Percentiles rank a stretch among this genome's conserved stretches.
phyloP scores from a whole-genome alignment of 2,113 vertebrate genomes.

The Ophiodon elongatus region DNA sequence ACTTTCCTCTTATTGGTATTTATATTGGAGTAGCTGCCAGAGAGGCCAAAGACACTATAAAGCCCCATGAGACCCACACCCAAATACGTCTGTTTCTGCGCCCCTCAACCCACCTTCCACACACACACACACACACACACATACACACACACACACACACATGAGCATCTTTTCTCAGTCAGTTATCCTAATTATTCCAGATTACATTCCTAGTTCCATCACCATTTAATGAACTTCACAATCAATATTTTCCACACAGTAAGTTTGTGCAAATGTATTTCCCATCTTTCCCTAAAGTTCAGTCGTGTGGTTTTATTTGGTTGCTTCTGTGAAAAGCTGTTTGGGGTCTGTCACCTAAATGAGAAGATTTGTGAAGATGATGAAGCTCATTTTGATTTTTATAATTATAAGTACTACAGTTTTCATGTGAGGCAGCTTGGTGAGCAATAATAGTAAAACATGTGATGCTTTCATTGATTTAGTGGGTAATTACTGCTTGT shows the following conservation, averaged over 20 bases:
- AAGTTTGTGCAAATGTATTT: conserved; percentile 18
- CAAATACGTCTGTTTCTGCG: conserved; percentile 50
- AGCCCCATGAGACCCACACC: conserved; percentile 54
- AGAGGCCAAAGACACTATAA: conserved; percentile 64
- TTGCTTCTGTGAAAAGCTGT: background rate
- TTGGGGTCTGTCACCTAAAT: background rate
- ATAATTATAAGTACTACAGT: background rate
- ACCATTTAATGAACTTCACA: conserved; percentile 57
- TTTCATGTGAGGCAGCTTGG: conserved; percentile 4
- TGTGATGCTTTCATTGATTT: conserved; percentile 44
- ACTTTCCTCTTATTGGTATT: conserved; percentile 47
- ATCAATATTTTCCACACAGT: conserved; percentile 31
- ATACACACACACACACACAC: background rate
- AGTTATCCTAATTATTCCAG: conserved; percentile 22
- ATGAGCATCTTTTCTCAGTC: background rate
- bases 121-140: conserved; percentile 6
- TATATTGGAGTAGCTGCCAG: conserved; percentile 71
- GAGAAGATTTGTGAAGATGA: background rate
- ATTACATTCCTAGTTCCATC: conserved; percentile 34
- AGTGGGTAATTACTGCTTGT: conserved; percentile 22
- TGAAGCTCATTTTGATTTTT: conserved; percentile 25
- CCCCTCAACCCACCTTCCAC: background rate
- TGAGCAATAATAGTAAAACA: conserved; percentile 31
- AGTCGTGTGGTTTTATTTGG: background rate
- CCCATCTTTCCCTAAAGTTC: background rate